Evolutionary conservation across 2,888 invertebrate species (phyloP).

Genomic region (Crematogaster levior): DNA sequence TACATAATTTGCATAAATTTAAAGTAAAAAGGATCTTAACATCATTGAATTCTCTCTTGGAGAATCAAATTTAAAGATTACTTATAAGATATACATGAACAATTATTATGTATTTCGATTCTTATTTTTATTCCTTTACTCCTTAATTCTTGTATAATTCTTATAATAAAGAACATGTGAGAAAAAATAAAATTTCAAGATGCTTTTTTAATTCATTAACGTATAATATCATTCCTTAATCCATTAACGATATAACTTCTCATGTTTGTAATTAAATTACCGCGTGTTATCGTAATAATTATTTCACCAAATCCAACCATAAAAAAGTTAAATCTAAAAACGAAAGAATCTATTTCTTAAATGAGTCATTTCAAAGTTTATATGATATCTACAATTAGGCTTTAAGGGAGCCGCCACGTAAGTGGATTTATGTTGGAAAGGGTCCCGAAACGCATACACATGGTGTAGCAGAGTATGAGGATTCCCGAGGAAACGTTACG

Average conservation of each 20-base stretch:
- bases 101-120: background rate
- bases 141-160: background rate
- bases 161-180: background rate
- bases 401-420: conserved; percentile 23
- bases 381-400: conserved; percentile 27
- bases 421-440: conserved; percentile 32
- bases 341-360: conserved; percentile 11
- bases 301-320: background rate
- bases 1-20: conserved; percentile 12
- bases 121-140: background rate
- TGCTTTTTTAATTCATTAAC: background rate
- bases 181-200: background rate
- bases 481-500: conserved; percentile 55
- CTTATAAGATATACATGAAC: background rate
- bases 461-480: conserved; percentile 23
- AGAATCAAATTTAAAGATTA: background rate
- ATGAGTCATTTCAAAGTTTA: conserved; percentile 10
- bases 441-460: background rate
- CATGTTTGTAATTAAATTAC: background rate
- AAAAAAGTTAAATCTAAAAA: background rate
- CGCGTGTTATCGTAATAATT: background rate
- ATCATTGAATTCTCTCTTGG: background rate
- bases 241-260: background rate
- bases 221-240: background rate
- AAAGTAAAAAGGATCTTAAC: background rate